Conservation (phyloP, 2,888 invertebrate genomes). For the Aspidiotus rigidus region DNA sequence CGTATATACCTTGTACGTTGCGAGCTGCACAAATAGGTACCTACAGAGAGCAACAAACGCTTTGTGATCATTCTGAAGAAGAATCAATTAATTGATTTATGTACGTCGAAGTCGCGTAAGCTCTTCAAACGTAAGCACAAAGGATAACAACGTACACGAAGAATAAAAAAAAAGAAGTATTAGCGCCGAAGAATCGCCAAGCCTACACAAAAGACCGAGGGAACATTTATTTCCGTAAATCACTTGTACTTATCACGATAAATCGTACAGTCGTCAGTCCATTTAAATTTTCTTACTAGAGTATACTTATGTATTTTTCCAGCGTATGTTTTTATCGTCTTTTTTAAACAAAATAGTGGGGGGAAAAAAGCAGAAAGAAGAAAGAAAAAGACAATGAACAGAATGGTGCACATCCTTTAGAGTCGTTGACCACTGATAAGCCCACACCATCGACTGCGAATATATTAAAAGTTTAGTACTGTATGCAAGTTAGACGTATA, state of each 20-base stretch:
- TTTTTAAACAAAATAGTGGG: background rate
- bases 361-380: background rate
- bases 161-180: conserved; percentile 1
- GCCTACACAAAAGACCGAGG: conserved; percentile 7
- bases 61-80: background rate
- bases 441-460: background rate
- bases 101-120: background rate
- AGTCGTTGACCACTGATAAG: conserved; percentile 4
- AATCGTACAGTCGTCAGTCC: conserved; percentile 9
- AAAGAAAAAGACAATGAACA: no score
- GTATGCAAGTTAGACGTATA: no score
- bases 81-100: conserved; percentile 17
- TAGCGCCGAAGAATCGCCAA: background rate
- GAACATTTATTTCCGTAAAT: conserved; percentile 11
- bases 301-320: conserved; percentile 3
- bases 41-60: no score
- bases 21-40: no score
- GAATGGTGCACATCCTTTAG: background rate
- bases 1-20: no score
- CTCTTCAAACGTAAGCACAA: background rate
- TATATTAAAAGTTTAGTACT: background rate
- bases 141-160: background rate
- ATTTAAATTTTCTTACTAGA: conserved; percentile 5
- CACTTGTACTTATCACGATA: conserved; percentile 13
- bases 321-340: background rate